phyloP scores from a whole-genome alignment of 2,113 vertebrate species.

The Pteronura brasiliensis region DNA sequence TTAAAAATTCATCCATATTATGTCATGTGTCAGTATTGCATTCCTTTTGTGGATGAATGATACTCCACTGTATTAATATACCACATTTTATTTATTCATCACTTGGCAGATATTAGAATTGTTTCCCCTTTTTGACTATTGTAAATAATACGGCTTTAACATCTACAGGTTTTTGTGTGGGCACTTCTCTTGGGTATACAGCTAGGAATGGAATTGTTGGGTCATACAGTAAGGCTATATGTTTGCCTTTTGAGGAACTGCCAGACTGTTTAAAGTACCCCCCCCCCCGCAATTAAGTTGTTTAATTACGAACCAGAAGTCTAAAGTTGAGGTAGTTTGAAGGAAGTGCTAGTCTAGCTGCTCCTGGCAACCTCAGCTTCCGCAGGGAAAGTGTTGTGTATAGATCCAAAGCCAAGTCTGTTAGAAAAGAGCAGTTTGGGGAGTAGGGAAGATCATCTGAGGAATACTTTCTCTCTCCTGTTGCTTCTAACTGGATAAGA shows the following conservation, averaged over 20 bases:
- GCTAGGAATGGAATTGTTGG: not conserved
- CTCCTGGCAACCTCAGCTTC: not conserved
- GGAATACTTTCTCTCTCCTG: not conserved
- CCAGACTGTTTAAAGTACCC: not conserved
- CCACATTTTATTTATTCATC: not conserved
- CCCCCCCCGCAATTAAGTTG: not conserved
- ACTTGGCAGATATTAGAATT: not conserved
- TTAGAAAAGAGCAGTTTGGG: not conserved
- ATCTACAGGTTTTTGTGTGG: not conserved
- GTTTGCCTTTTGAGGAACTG: conserved; percentile 31
- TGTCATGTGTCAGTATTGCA: not conserved
- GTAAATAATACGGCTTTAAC: not conserved
- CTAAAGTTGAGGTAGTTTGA: not conserved
- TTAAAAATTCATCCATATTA: conserved; percentile 6
- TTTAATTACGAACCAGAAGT: conserved; percentile 1
- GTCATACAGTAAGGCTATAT: not conserved
- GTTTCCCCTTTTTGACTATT: not conserved
- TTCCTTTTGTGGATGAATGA: conserved; percentile 22
- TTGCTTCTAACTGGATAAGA: not conserved
- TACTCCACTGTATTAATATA: not conserved
- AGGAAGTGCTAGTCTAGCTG: not conserved
- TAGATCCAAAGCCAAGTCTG: not conserved
- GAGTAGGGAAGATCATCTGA: not conserved
- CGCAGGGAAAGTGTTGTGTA: not conserved
- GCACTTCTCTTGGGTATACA: not conserved